Evolutionary conservation across 2,797 vertebrate genomes (phyloP).

Genomic region (Meriones psammophilus): DNA sequence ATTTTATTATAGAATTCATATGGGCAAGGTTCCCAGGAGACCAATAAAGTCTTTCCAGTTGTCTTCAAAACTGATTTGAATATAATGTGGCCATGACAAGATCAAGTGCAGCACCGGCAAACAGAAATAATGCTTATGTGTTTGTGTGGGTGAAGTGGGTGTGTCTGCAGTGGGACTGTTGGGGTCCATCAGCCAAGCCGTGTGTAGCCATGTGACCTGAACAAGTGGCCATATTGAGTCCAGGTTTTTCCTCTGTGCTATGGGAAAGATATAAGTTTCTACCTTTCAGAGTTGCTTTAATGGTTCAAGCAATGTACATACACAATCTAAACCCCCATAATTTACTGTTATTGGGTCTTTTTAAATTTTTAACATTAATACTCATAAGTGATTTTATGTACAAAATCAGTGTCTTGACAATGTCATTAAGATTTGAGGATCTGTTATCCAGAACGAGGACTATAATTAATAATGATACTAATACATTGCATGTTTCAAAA

Average conservation of each 20-base stretch:
- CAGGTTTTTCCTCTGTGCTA: background rate
- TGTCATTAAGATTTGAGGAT: background rate
- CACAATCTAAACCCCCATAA: background rate
- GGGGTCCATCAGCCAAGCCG: background rate
- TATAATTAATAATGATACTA: background rate
- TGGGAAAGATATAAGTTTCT: background rate
- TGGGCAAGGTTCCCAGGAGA: constrained; percentile 51
- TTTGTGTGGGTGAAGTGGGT: background rate
- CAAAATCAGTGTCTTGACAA: constrained; percentile 7
- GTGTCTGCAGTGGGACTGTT: background rate
- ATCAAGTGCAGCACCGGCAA: background rate
- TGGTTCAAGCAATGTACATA: background rate
- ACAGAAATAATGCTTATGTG: background rate
- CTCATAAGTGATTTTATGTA: background rate
- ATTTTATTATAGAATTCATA: constrained; percentile 53
- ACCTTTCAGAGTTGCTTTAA: background rate
- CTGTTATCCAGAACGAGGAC: background rate
- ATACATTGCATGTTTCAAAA: background rate
- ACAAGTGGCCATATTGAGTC: background rate
- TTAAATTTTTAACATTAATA: background rate
- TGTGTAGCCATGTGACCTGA: background rate
- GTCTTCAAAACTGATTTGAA: constrained; percentile 41
- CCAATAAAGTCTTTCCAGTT: constrained; percentile 21
- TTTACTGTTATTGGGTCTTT: background rate
- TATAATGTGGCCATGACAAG: background rate